A percentile compares a stretch with the other conserved stretches of the same genome.
Evolutionary conservation across 2,113 vertebrate species (phyloP).

Genomic region (Pycnonotus jocosus): DNA sequence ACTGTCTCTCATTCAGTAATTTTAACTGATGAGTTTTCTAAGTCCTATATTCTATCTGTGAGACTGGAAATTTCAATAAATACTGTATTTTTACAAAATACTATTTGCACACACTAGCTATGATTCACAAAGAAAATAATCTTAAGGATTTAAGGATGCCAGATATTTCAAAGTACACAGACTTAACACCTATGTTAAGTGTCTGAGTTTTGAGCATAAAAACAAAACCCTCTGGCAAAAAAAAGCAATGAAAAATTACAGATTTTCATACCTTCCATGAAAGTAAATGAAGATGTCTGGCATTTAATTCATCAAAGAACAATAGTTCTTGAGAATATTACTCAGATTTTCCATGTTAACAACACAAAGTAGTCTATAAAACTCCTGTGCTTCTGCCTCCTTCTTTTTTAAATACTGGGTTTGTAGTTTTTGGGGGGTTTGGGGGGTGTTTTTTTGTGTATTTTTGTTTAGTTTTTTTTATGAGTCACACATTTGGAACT

Average conservation of each 20-base stretch:
- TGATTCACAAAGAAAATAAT: not conserved
- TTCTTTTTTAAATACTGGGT: not conserved
- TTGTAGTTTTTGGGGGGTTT: too few species aligned
- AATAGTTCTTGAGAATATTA: not conserved
- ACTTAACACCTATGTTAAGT: not conserved
- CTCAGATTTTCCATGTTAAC: conserved; percentile 17
- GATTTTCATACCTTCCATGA: not conserved
- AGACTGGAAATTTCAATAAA: not conserved
- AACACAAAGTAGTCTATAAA: not conserved
- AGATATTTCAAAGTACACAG: not conserved
- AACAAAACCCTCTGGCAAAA: not conserved
- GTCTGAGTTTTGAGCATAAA: not conserved
- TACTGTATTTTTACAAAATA: not conserved
- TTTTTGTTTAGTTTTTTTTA: not conserved
- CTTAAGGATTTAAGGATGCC: not conserved
- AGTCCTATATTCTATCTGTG: not conserved
- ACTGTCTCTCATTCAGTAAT: not conserved
- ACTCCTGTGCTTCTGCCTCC: not conserved
- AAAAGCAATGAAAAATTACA: not conserved
- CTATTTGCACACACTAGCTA: not conserved
- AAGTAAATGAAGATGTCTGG: not conserved
- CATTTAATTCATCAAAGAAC: not conserved
- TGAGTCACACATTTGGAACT: not conserved
- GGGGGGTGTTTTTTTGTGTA: too few species aligned
- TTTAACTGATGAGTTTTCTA: not conserved